These are phyloP conservation scores for Exocentrus adspersus DNA, from an alignment of 2,888 invertebrate species.

Conservation along the genomic window DNA sequence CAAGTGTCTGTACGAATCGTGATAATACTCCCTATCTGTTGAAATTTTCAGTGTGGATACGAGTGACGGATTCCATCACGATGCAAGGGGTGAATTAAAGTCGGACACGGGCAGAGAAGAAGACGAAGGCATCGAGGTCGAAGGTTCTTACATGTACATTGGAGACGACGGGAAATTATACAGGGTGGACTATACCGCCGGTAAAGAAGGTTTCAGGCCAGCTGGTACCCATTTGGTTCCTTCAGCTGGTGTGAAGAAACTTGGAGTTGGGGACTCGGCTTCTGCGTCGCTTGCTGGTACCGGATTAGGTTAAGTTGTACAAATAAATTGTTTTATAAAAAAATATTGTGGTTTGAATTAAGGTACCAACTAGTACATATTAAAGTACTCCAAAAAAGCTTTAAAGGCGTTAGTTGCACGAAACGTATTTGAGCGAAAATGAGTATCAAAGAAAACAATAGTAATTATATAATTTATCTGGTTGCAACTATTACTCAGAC, in stretches of 20 bases:
- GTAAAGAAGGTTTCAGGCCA: conserved; percentile 60
- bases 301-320: not conserved
- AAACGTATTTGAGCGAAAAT: too few species aligned
- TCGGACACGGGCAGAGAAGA: conserved; percentile 30
- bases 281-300: not conserved
- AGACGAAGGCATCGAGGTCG: conserved; percentile 53
- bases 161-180: conserved; percentile 62
- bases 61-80: conserved; percentile 13
- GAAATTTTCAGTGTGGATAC: conserved; percentile 10
- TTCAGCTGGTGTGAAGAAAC: conserved; percentile 7
- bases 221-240: conserved; percentile 34
- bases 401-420: too few species aligned
- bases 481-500: too few species aligned
- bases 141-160: conserved; percentile 63
- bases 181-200: conserved; percentile 63
- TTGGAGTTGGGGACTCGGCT: not conserved
- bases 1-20: too few species aligned
- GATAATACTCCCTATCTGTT: not conserved
- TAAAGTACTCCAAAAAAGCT: too few species aligned
- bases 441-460: too few species aligned
- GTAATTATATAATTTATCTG: too few species aligned
- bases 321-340: too few species aligned
- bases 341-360: too few species aligned
- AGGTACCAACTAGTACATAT: too few species aligned
- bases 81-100: not conserved